Conservation (phyloP, 2,113 vertebrate species). For the Phalacrocorax brasilianus region DNA sequence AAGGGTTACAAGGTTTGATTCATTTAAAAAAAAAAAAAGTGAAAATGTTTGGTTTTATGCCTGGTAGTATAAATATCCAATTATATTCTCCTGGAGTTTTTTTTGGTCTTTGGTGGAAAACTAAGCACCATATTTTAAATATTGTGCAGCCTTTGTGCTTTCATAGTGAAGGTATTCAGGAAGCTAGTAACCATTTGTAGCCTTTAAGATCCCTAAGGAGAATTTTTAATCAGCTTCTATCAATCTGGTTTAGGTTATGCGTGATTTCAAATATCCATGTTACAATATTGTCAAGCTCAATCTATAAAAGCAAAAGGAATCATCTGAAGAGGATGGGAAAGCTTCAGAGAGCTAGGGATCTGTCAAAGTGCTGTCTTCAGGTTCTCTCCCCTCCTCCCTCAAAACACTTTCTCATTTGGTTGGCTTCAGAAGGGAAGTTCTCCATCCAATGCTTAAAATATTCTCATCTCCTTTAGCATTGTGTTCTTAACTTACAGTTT, state of each 20-base stretch:
- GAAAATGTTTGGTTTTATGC: not conserved
- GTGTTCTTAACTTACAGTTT: not conserved
- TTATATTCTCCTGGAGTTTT: not conserved
- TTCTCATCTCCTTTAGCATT: not conserved
- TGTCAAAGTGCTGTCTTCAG: not conserved
- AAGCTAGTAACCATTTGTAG: not conserved
- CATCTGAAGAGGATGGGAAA: not conserved
- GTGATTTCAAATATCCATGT: not conserved
- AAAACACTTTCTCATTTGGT: not conserved
- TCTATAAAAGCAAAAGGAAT: not conserved
- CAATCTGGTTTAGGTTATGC: not conserved
- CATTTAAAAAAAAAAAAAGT: not conserved
- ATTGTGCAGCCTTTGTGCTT: not conserved
- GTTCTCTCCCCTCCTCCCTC: not conserved
- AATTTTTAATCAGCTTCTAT: not conserved
- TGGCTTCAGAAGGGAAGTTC: not conserved
- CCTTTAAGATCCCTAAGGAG: not conserved
- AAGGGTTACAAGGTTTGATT: not conserved
- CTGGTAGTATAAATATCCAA: not conserved
- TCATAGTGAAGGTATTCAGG: not conserved
- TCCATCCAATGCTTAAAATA: not conserved
- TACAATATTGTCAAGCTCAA: not conserved
- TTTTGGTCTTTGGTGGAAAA: not conserved
- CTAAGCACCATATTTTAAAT: not conserved
- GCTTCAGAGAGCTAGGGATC: not conserved